A percentile compares a stretch with the other conserved stretches of the same genome.
phyloP scores from a whole-genome alignment of 1,140 invertebrate species.

The Notospermus geniculatus region DNA sequence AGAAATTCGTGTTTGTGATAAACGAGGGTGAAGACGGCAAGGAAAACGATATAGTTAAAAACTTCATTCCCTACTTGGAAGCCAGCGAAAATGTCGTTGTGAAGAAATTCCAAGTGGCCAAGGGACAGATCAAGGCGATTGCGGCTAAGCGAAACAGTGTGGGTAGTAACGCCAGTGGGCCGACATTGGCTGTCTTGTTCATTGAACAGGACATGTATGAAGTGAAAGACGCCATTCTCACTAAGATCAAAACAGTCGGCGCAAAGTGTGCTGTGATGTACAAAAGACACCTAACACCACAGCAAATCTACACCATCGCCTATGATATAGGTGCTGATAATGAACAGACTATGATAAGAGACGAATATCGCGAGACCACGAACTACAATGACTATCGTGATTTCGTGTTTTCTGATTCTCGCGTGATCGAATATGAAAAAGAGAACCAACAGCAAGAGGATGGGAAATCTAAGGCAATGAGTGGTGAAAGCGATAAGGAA shows the following conservation, averaged over 20 bases:
- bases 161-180: not conserved
- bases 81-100: not conserved
- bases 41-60: not conserved
- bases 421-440: slow-evolving; percentile 5
- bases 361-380: slow-evolving; percentile 8
- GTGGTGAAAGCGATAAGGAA: no score
- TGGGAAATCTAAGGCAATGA: no score
- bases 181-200: slow-evolving; percentile 1
- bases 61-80: slow-evolving; percentile 7
- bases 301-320: slow-evolving; percentile 7
- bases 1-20: not conserved
- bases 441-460: no score
- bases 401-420: slow-evolving; percentile 11
- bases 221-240: slow-evolving; percentile 9
- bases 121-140: not conserved
- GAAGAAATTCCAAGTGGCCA: slow-evolving; percentile 8
- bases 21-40: slow-evolving; percentile 8
- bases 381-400: slow-evolving; percentile 6
- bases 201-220: slow-evolving; percentile 9
- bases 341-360: slow-evolving; percentile 2
- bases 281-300: slow-evolving; percentile 9
- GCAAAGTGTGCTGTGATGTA: slow-evolving; percentile 6
- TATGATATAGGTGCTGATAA: slow-evolving; percentile 7
- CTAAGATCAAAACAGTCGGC: not conserved
- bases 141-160: not conserved